phyloP scores from a whole-genome alignment of 2,888 invertebrate genomes.

The Parthenolecanium corni region DNA sequence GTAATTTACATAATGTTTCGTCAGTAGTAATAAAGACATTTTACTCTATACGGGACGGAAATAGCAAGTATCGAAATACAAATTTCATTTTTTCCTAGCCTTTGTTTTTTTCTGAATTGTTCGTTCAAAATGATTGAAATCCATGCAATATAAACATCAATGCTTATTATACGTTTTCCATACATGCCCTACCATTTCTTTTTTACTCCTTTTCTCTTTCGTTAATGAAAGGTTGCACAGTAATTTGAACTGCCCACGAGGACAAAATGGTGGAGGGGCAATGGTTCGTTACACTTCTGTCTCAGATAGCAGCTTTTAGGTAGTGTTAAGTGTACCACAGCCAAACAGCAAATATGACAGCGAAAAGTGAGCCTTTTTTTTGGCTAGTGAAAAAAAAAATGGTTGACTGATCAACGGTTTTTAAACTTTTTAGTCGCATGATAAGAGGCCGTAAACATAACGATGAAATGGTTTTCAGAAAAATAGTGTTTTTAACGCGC shows the following conservation, averaged over 20 bases:
- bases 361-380: no score
- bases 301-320: not conserved
- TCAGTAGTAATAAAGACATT: conserved; percentile 21
- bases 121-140: conserved; percentile 12
- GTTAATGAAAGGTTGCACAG: conserved; percentile 1
- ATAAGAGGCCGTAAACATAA: no score
- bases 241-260: not conserved
- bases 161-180: conserved; percentile 9
- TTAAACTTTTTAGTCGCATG: no score
- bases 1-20: conserved; percentile 20
- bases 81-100: not conserved
- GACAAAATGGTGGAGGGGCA: not conserved
- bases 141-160: conserved; percentile 17
- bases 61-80: conserved; percentile 18
- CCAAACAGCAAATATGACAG: no score
- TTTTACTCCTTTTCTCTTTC: not conserved
- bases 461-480: no score
- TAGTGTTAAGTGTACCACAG: no score
- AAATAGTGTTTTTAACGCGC: no score
- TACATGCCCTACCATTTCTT: not conserved
- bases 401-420: no score
- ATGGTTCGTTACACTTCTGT: not conserved
- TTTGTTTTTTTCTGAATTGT: not conserved
- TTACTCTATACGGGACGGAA: conserved; percentile 13
- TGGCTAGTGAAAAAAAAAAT: no score